Evolutionary conservation across 2,888 invertebrate genomes (phyloP).

Genomic region (Torymus texanus): DNA sequence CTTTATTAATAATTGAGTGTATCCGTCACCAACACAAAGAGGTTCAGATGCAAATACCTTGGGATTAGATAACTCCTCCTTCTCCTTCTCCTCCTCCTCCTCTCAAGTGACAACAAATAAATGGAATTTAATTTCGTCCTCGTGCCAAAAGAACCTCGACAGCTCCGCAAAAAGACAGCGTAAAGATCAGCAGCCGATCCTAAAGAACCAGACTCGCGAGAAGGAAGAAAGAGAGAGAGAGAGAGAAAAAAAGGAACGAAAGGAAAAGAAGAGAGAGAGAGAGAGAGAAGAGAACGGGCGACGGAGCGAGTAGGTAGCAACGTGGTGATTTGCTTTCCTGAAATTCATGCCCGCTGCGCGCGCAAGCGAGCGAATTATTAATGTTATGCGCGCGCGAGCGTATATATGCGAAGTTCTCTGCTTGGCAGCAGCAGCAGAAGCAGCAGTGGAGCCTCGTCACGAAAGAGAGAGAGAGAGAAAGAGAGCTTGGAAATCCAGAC

Average conservation of each 20-base stretch:
- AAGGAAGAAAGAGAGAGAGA: slow-evolving; percentile 8
- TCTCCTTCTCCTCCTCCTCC: neutral
- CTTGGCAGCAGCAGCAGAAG: slow-evolving; percentile 59
- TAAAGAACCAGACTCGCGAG: too few relatives aligned
- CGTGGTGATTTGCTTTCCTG: slow-evolving; percentile 59
- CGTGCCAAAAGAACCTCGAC: slow-evolving; percentile 42
- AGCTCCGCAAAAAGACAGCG: slow-evolving; percentile 27
- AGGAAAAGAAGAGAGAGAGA: slow-evolving; percentile 11
- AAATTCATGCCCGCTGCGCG: slow-evolving; percentile 61
- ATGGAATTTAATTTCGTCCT: slow-evolving; percentile 55
- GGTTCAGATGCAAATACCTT: slow-evolving; percentile 39
- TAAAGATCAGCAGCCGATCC: slow-evolving; percentile 1
- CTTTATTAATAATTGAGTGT: slow-evolving; percentile 52
- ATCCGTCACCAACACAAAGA: slow-evolving; percentile 44
- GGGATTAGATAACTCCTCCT: slow-evolving; percentile 48
- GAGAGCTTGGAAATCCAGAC: slow-evolving; percentile 64
- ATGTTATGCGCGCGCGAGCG: slow-evolving; percentile 66
- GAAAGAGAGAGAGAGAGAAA: slow-evolving; percentile 33
- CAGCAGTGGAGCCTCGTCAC: slow-evolving; percentile 59
- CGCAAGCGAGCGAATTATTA: slow-evolving; percentile 66
- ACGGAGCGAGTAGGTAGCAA: slow-evolving; percentile 52
- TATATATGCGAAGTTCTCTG: slow-evolving; percentile 71
- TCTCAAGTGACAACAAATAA: slow-evolving; percentile 54
- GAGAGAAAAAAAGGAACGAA: slow-evolving; percentile 7
- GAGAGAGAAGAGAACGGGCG: slow-evolving; percentile 19